Evolutionary conservation across 1,140 invertebrate species (phyloP).

Genomic region (Megathymus violae): DNA sequence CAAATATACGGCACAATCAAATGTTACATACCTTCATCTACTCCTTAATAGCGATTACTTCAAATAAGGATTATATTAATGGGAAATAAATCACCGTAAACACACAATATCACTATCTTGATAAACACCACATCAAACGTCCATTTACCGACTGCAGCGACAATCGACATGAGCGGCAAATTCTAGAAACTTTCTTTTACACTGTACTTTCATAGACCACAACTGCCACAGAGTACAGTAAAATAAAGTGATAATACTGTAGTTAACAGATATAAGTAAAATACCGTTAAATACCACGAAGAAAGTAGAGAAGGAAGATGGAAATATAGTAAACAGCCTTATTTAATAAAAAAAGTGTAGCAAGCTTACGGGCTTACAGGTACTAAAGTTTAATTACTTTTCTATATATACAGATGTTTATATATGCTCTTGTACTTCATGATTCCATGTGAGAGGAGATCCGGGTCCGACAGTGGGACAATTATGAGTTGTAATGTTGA

Average conservation of each 20-base stretch:
- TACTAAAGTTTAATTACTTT: too few species aligned
- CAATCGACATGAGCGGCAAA: slow-evolving; percentile 65
- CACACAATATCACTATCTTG: slow-evolving; percentile 83
- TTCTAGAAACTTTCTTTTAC: slow-evolving; percentile 67
- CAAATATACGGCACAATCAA: slow-evolving; percentile 43
- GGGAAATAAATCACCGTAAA: slow-evolving; percentile 82
- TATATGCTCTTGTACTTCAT: too few species aligned
- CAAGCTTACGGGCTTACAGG: too few species aligned
- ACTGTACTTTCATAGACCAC: slow-evolving; percentile 58
- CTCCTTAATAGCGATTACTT: slow-evolving; percentile 81
- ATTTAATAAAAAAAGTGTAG: too few species aligned
- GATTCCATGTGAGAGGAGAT: too few species aligned
- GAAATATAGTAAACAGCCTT: too few species aligned
- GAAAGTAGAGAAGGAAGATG: too few species aligned
- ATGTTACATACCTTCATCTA: slow-evolving; percentile 80
- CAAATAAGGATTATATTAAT: slow-evolving; percentile 78
- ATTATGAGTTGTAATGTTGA: too few species aligned
- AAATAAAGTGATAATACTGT: slow-evolving; percentile 4
- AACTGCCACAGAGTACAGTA: slow-evolving; percentile 8
- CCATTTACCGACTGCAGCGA: slow-evolving; percentile 84
- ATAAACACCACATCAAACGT: slow-evolving; percentile 84
- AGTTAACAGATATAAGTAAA: not conserved
- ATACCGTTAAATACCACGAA: too few species aligned
- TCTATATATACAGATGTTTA: too few species aligned
- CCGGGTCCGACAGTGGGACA: too few species aligned